Percentiles rank a stretch among this genome's conserved stretches.
These are phyloP conservation scores for Criorhina ranunculi DNA, from an alignment of 2,888 invertebrate genomes.

Conservation along the genomic window DNA sequence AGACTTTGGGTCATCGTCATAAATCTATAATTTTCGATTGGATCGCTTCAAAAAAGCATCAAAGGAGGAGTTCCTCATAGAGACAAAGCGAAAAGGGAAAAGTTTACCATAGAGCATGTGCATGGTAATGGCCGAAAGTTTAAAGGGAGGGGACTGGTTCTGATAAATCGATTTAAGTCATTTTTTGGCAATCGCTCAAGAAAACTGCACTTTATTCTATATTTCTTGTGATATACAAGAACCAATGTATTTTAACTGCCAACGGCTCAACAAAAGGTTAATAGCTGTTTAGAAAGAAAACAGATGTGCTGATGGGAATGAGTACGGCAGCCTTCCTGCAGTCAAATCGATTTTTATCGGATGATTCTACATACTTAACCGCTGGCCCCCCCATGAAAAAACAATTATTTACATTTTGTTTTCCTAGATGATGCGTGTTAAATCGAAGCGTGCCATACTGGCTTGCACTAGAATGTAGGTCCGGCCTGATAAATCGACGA, in stretches of 20 bases:
- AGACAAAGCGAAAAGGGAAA: neutral
- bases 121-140: neutral
- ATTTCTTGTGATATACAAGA: neutral
- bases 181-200: conserved; percentile 23
- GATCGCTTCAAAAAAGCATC: conserved; percentile 12
- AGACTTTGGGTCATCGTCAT: conserved; percentile 5
- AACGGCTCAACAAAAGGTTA: conserved; percentile 2
- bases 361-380: neutral
- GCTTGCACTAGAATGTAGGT: no score
- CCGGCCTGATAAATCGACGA: no score
- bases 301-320: conserved; percentile 1
- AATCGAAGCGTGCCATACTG: no score
- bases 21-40: conserved; percentile 3
- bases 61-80: neutral
- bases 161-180: conserved; percentile 19
- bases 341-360: conserved; percentile 15
- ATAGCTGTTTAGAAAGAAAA: conserved; percentile 7
- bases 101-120: neutral
- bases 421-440: no score
- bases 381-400: no score
- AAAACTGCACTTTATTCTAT: neutral
- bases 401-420: no score
- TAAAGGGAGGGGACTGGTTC: no score
- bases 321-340: conserved; percentile 4
- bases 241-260: conserved; percentile 1